Percentiles rank a stretch among this genome's conserved stretches.
Conservation (phyloP, 2,888 invertebrate species). For the Drosophila koepferae region DNA sequence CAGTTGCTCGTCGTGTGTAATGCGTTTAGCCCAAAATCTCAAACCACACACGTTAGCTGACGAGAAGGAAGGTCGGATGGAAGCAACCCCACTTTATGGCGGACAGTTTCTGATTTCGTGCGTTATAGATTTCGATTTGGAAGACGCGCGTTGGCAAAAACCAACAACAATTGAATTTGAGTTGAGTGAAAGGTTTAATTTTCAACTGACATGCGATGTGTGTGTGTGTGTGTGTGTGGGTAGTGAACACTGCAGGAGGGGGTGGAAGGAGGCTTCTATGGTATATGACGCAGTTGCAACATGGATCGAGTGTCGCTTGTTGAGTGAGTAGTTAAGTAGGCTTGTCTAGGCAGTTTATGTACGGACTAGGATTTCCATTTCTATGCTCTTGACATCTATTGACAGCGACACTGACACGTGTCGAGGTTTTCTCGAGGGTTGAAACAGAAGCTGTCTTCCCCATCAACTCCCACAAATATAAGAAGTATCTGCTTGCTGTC, state of each 20-base stretch:
- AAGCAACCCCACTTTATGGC: constrained; percentile 25
- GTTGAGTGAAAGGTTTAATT: constrained; percentile 78
- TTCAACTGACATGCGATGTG: constrained; percentile 66
- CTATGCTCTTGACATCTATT: constrained; percentile 66
- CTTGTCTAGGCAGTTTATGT: constrained; percentile 66
- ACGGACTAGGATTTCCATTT: constrained; percentile 66
- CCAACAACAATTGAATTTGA: constrained; percentile 62
- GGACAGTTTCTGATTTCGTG: constrained; percentile 64
- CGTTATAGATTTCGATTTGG: constrained; percentile 67
- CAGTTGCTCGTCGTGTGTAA: constrained; percentile 42
- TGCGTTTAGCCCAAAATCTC: constrained; percentile 57
- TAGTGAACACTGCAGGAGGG: not conserved
- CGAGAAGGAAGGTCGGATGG: not conserved
- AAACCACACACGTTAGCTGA: constrained; percentile 16
- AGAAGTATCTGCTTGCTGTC: constrained; percentile 41
- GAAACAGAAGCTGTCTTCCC: constrained; percentile 20
- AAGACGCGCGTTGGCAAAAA: constrained; percentile 35
- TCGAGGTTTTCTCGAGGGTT: constrained; percentile 57
- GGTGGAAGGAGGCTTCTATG: not conserved
- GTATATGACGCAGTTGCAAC: constrained; percentile 50
- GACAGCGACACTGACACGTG: constrained; percentile 79
- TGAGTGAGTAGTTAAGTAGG: constrained; percentile 71
- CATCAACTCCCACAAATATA: not conserved
- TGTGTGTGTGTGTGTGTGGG: not conserved
- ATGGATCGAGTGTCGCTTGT: constrained; percentile 55